A percentile compares a stretch with the other conserved stretches of the same genome.
phyloP scores from a whole-genome alignment of 2,113 vertebrate genomes.

The Planiliza haematocheilus region DNA sequence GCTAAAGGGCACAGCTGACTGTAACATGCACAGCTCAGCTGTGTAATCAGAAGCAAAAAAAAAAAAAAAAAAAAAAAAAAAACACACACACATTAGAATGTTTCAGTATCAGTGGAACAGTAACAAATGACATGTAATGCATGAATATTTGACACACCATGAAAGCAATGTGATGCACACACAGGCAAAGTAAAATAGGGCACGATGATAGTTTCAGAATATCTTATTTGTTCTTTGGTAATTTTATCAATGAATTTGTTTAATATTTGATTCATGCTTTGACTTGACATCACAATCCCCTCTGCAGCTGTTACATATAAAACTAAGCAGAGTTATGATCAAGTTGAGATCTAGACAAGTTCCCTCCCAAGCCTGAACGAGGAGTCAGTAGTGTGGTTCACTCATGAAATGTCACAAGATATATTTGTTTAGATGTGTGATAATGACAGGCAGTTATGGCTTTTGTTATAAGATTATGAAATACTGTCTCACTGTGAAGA shows the following conservation, averaged over 20 bases:
- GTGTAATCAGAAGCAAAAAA: constrained; percentile 18
- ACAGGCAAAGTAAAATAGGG: constrained; percentile 2
- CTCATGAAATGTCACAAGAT: background rate
- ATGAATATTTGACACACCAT: constrained; percentile 12
- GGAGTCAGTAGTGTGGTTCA: background rate
- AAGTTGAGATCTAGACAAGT: background rate
- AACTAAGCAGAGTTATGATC: background rate
- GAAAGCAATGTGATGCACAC: constrained; percentile 9
- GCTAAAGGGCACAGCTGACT: constrained; percentile 62
- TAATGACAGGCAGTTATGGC: background rate
- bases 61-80: too few relatives aligned
- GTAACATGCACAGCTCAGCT: constrained; percentile 18
- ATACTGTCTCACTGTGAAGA: background rate
- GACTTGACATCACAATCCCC: background rate
- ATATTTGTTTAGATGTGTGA: background rate
- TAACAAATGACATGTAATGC: constrained; percentile 16
- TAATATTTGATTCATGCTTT: background rate
- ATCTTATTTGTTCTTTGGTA: constrained; percentile 9
- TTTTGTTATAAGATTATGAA: constrained; percentile 1
- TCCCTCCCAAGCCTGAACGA: background rate
- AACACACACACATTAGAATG: constrained; percentile 22
- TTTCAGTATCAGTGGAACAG: constrained; percentile 8
- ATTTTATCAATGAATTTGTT: background rate
- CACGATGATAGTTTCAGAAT: constrained; percentile 23
- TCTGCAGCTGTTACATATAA: background rate